phyloP scores from a whole-genome alignment of 2,113 vertebrate genomes.

The Sebastes schlegelii region DNA sequence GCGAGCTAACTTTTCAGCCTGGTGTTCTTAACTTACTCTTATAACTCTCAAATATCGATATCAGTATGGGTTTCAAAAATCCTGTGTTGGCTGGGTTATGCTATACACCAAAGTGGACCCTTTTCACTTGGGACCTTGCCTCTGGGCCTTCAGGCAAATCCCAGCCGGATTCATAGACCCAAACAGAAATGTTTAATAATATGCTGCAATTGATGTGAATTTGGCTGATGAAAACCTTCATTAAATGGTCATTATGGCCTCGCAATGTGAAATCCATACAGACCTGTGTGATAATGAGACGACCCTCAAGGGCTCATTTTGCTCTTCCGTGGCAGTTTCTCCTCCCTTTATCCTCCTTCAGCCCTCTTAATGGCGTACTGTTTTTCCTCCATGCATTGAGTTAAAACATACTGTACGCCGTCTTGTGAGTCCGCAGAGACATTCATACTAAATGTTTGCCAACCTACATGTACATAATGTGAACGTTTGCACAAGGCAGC shows the following conservation, averaged over 20 bases:
- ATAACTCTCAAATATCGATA: not conserved
- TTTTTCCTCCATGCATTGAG: not conserved
- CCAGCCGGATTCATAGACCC: not conserved
- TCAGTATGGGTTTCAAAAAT: not conserved
- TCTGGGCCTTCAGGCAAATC: not conserved
- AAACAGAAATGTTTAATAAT: slow-evolving; percentile 25
- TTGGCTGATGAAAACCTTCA: slow-evolving; percentile 52
- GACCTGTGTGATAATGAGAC: slow-evolving; percentile 24
- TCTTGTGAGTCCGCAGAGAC: not conserved
- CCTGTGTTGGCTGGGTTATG: not conserved
- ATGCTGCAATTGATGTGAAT: slow-evolving; percentile 31
- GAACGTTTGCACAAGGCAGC: not conserved
- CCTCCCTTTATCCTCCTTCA: not conserved
- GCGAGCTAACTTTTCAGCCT: not conserved
- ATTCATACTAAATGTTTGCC: not conserved
- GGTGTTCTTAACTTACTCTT: not conserved
- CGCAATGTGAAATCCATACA: slow-evolving; percentile 50
- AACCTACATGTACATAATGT: not conserved
- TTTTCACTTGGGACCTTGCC: not conserved
- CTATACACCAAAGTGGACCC: not conserved
- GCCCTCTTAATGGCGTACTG: not conserved
- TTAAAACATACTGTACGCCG: not conserved
- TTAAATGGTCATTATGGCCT: slow-evolving; percentile 47
- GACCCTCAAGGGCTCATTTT: slow-evolving; percentile 19
- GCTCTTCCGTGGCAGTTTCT: not conserved